phyloP scores from a whole-genome alignment of 2,797 vertebrate species.

The Gouania willdenowi region DNA sequence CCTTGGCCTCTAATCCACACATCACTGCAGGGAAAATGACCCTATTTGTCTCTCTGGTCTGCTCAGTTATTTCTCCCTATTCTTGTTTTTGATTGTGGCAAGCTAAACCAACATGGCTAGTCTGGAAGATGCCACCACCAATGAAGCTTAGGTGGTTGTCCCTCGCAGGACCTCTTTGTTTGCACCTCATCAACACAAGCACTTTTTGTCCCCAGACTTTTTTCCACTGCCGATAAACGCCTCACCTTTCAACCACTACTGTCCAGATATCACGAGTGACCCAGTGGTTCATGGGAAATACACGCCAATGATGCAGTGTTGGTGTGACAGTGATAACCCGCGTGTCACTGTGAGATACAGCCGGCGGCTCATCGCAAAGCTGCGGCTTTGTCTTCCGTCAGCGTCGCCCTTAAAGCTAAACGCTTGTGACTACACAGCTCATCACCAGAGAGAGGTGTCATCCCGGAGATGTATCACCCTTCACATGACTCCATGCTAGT shows the following conservation, averaged over 20 bases:
- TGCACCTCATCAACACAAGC: neutral
- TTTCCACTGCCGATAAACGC: conserved; percentile 35
- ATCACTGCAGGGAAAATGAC: too few relatives aligned
- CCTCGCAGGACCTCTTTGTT: neutral
- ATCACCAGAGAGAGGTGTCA: conserved; percentile 81
- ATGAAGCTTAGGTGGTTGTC: too few relatives aligned
- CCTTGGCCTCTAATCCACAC: too few relatives aligned
- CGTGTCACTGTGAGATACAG: conserved; percentile 56
- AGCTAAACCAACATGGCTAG: too few relatives aligned
- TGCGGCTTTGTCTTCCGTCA: conserved; percentile 82
- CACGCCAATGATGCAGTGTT: conserved; percentile 69
- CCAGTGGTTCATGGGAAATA: conserved; percentile 76
- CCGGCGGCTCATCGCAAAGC: conserved; percentile 17
- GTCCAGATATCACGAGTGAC: conserved; percentile 71
- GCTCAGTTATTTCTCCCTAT: too few relatives aligned
- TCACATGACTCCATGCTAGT: too few relatives aligned
- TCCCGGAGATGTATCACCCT: too few relatives aligned
- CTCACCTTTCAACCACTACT: conserved; percentile 32
- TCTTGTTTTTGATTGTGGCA: too few relatives aligned
- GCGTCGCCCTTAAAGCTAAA: conserved; percentile 80
- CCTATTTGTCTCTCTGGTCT: too few relatives aligned
- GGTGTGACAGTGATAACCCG: conserved; percentile 75
- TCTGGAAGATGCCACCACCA: too few relatives aligned
- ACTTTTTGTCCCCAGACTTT: conserved; percentile 25
- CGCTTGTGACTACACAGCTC: conserved; percentile 80